These are phyloP conservation scores for Capitella teleta DNA, from an alignment of 1,140 invertebrate genomes.

Conservation along the genomic window DNA sequence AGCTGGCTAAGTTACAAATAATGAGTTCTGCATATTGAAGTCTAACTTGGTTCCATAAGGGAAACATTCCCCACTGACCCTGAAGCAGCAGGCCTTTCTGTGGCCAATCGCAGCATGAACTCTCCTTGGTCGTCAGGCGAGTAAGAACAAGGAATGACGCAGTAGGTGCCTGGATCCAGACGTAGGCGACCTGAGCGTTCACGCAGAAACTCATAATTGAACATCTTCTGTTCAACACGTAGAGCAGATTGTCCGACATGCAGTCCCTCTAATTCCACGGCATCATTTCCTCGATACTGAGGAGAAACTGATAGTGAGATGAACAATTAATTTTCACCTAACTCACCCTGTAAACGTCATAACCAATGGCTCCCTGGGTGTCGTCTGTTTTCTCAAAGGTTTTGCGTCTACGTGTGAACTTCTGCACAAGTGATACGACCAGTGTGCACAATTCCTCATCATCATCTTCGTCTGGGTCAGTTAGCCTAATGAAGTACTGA, in stretches of 20 bases:
- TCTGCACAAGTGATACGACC: slow-evolving; percentile 13
- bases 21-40: too few relatives aligned
- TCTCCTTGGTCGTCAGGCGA: slow-evolving; percentile 47
- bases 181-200: not conserved
- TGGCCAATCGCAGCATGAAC: slow-evolving; percentile 52
- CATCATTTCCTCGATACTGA: not conserved
- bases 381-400: slow-evolving; percentile 4
- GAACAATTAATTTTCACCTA: not conserved
- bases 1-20: too few relatives aligned
- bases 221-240: not conserved
- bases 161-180: slow-evolving; percentile 37
- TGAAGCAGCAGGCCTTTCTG: slow-evolving; percentile 25
- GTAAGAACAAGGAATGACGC: slow-evolving; percentile 56
- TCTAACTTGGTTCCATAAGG: too few relatives aligned
- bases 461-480: slow-evolving; percentile 42
- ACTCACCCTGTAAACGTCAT: slow-evolving; percentile 12
- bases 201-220: slow-evolving; percentile 2
- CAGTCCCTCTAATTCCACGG: not conserved
- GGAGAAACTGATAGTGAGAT: not conserved
- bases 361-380: slow-evolving; percentile 7
- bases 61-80: slow-evolving; percentile 16
- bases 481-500: slow-evolving; percentile 76
- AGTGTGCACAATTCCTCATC: slow-evolving; percentile 23
- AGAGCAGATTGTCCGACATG: not conserved
- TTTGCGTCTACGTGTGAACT: slow-evolving; percentile 1